A percentile compares a stretch with the other conserved stretches of the same genome.
phyloP scores from a whole-genome alignment of 2,888 invertebrate genomes.

The Drosophila paramelanica region DNA sequence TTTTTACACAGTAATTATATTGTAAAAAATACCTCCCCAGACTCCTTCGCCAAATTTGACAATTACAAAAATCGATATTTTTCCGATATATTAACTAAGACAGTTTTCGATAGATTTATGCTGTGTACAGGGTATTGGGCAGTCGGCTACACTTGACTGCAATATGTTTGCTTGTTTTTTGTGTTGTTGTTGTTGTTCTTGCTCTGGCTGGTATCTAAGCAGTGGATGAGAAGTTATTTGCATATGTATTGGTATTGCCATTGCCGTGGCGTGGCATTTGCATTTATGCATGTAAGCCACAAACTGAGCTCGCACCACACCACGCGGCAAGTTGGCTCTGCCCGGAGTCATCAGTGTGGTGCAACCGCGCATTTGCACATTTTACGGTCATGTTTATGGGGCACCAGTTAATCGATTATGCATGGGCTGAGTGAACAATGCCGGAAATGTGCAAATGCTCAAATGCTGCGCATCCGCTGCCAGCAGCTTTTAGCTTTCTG shows the following conservation, averaged over 20 bases:
- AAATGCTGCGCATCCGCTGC: constrained; percentile 69
- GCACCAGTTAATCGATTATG: constrained; percentile 75
- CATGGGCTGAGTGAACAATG: constrained; percentile 74
- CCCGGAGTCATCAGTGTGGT: constrained; percentile 22
- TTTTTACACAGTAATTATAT: too few species aligned
- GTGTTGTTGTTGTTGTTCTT: background rate
- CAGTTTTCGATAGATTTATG: too few species aligned
- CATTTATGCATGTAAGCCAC: constrained; percentile 68
- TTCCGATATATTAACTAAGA: too few species aligned
- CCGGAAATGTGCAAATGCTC: constrained; percentile 72
- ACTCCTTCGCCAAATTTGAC: too few species aligned
- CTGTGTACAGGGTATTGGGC: background rate
- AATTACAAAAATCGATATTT: too few species aligned
- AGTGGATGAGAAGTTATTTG: constrained; percentile 59
- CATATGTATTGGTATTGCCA: constrained; percentile 69
- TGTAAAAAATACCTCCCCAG: too few species aligned
- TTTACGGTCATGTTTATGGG: constrained; percentile 76
- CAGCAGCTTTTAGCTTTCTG: constrained; percentile 20
- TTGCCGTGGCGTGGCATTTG: constrained; percentile 63
- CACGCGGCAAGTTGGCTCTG: background rate
- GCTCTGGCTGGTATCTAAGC: constrained; percentile 7
- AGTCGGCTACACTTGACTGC: background rate
- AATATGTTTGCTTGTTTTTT: background rate
- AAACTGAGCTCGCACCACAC: constrained; percentile 2
- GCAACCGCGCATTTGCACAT: constrained; percentile 71